A percentile compares a stretch with the other conserved stretches of the same genome.
These are phyloP conservation scores for Larimichthys crocea DNA, from an alignment of 2,113 vertebrate species.

Conservation along the genomic window DNA sequence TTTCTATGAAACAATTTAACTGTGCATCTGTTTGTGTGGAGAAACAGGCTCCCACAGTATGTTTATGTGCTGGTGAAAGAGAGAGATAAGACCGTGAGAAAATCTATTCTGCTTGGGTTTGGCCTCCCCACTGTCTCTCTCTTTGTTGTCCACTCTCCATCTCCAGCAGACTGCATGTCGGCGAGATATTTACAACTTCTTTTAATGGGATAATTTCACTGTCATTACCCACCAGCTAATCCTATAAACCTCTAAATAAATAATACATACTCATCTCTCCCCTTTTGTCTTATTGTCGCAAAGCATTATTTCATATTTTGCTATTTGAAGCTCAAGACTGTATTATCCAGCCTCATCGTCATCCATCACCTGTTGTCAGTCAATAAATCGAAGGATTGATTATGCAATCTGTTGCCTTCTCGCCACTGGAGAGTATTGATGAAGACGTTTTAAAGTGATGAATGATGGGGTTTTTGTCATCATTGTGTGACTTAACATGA, in stretches of 20 bases:
- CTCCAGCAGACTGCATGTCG: constrained; percentile 32
- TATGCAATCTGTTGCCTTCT: constrained; percentile 33
- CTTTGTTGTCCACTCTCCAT: constrained; percentile 36
- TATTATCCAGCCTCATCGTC: constrained; percentile 1
- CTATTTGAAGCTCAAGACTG: constrained; percentile 16
- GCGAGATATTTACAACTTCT: constrained; percentile 29
- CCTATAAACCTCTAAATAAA: constrained; percentile 19
- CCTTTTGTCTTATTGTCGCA: constrained; percentile 29
- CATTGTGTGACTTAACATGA: constrained; percentile 42
- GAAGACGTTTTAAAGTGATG: constrained; percentile 49
- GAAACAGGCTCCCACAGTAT: constrained; percentile 6
- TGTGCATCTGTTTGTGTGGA: constrained; percentile 9
- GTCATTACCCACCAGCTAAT: constrained; percentile 40
- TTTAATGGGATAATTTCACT: constrained; percentile 51
- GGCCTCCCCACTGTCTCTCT: constrained; percentile 10
- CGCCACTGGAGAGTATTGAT: constrained; percentile 48
- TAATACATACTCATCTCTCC: background rate
- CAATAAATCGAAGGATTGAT: constrained; percentile 54
- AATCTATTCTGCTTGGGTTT: constrained; percentile 39
- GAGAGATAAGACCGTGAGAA: constrained; percentile 54
- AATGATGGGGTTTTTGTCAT: constrained; percentile 13
- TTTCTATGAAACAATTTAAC: constrained; percentile 18
- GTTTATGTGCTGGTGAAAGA: constrained; percentile 36
- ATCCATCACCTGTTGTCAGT: constrained; percentile 59
- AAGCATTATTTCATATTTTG: constrained; percentile 16